Evolutionary conservation across 2,113 vertebrate species (phyloP), one percentile per base, ranked within the genome.

Genomic region (Cryptotis parvus): DNA sequence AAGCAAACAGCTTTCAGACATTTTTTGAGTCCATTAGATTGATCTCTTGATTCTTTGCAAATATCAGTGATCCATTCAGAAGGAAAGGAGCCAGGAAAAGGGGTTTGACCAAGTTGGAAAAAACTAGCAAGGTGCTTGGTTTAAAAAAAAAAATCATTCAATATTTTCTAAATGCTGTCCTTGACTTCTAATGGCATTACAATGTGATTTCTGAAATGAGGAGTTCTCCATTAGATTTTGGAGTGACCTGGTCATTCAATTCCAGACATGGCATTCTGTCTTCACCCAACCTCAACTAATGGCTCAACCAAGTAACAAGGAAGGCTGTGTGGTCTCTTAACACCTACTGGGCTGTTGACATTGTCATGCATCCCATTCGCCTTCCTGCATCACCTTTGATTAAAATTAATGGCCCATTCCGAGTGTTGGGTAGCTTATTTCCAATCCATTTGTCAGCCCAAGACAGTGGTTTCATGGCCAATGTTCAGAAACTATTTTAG

Each of bases 351-450:
- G 98, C 98, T 98, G 98, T 98, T 99, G 98, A 99, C 98, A 99
- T 98, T 98, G 98, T 97, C 98, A 98, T 98, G 98, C 98, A 97
- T 98, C 97, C 98, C 97, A 98, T 98, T 98, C 97, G 96, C 98
- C 98, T 99, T 98, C 98, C 98, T 98, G 97, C 98, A 99, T 98
- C 99, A 99, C 98, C 98, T 99, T 99, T 99, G 99, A 99, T 99
- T 99, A 99, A 99, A 99, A 99, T 99, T 99, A 99, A 99, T 99
- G 99, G 98, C 94, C 98, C 98, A 98, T 99, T 98, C 98, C 98
- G 96, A 98, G 97, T 98, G 98, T 98, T 98, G 98, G 98, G 98
- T 98, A 98, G 98, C 98, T 99, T 98, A 98, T 99, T 99, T 99
- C 98, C 98, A 98, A 99, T 98, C 98, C 98, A 99, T 99, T 99